Evolutionary conservation across 2,888 invertebrate genomes (phyloP).

Genomic region (Cerastoderma edule): DNA sequence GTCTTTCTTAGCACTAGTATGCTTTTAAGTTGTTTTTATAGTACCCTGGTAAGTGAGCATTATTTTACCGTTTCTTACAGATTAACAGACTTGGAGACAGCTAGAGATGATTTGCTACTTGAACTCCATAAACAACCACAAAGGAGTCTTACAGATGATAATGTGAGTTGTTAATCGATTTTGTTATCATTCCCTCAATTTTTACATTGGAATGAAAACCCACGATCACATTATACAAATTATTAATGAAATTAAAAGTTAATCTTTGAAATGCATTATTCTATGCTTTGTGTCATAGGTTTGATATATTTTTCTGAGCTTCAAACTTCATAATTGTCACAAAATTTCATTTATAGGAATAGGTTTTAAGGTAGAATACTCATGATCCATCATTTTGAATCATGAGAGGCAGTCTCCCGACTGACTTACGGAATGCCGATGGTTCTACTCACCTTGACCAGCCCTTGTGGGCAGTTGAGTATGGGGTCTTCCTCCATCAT

Average conservation of each 20-base stretch:
- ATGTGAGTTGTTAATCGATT: slow-evolving; percentile 82
- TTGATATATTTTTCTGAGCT: neutral
- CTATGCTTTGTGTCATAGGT: neutral
- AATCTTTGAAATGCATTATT: neutral
- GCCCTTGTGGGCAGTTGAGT: too few relatives aligned
- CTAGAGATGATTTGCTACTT: slow-evolving; percentile 96
- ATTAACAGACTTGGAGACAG: slow-evolving; percentile 97
- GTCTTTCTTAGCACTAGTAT: too few relatives aligned
- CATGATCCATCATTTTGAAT: too few relatives aligned
- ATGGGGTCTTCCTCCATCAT: too few relatives aligned
- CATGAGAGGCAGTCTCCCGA: too few relatives aligned
- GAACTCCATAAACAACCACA: slow-evolving; percentile 97
- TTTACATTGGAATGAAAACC: neutral
- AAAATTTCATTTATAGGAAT: too few relatives aligned
- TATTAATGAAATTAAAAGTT: too few relatives aligned
- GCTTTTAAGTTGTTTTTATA: neutral
- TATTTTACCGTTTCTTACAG: slow-evolving; percentile 85
- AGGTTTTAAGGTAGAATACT: too few relatives aligned
- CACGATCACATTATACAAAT: too few relatives aligned
- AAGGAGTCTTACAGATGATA: slow-evolving; percentile 92
- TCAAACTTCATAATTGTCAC: too few relatives aligned
- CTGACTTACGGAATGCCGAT: too few relatives aligned
- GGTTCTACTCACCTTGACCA: too few relatives aligned
- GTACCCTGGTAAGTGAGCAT: neutral
- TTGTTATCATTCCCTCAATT: neutral